Evolutionary conservation across 2,888 invertebrate species (phyloP).

Genomic region (Odontomyia ornata): DNA sequence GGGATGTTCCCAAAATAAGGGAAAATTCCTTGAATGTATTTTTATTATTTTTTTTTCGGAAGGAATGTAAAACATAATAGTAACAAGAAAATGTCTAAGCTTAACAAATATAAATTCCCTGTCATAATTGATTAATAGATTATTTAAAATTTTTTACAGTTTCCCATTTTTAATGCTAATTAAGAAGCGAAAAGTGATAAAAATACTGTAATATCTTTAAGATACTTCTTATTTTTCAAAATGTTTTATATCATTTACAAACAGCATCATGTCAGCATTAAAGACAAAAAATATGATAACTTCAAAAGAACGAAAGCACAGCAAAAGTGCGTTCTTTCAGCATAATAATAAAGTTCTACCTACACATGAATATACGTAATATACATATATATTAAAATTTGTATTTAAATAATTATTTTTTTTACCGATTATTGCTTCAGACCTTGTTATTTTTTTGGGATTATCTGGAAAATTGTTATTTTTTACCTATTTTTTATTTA

Average conservation of each 20-base stretch:
- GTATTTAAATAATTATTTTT: background rate
- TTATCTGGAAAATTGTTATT: too few relatives aligned
- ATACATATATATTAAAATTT: too few relatives aligned
- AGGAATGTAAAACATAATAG: background rate
- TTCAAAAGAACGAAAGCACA: conserved; percentile 2
- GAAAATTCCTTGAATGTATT: background rate
- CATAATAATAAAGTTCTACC: background rate
- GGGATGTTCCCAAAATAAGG: background rate
- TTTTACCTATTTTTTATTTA: too few relatives aligned
- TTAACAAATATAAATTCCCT: too few relatives aligned
- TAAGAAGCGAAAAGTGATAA: background rate
- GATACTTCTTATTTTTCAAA: background rate
- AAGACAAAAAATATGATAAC: background rate
- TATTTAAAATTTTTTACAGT: background rate
- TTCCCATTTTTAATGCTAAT: background rate
- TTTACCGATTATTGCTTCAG: background rate
- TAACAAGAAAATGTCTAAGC: background rate
- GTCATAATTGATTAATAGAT: too few relatives aligned
- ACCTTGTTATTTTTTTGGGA: background rate
- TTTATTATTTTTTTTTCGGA: background rate
- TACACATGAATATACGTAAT: background rate
- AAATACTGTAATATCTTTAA: background rate
- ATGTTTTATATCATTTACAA: background rate
- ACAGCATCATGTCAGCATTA: background rate
- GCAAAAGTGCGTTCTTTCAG: background rate